Percentiles rank a stretch among this genome's conserved stretches.
Conservation (phyloP, 2,888 invertebrate genomes). For the Dynastes grantii region DNA sequence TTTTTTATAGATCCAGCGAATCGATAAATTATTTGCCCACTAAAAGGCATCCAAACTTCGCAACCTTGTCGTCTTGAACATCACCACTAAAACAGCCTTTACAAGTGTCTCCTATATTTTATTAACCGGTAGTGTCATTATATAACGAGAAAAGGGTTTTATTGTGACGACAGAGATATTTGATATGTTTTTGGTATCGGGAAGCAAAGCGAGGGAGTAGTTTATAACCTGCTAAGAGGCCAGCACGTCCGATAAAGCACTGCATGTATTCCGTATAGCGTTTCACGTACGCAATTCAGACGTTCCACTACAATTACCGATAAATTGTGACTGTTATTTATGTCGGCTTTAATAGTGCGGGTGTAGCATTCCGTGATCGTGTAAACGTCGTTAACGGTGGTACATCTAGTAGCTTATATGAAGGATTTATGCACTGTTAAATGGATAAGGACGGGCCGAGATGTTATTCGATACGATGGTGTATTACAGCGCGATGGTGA, state of each 20-base stretch:
- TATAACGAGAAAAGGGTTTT: slow-evolving; percentile 48
- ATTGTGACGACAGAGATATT: slow-evolving; percentile 44
- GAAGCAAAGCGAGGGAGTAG: slow-evolving; percentile 49
- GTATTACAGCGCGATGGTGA: slow-evolving; percentile 1
- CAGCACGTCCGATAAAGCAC: background rate
- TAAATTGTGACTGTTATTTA: slow-evolving; percentile 41
- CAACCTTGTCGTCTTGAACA: slow-evolving; percentile 2
- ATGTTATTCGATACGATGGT: slow-evolving; percentile 34
- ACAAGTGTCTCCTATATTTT: slow-evolving; percentile 40
- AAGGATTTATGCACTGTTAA: slow-evolving; percentile 43
- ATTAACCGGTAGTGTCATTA: slow-evolving; percentile 44
- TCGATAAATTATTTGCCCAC: slow-evolving; percentile 26
- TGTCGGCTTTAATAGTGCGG: slow-evolving; percentile 43
- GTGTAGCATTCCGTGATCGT: slow-evolving; percentile 45
- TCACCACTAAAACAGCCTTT: slow-evolving; percentile 14
- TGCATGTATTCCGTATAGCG: background rate
- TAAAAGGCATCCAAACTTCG: slow-evolving; percentile 15
- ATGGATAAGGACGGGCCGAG: slow-evolving; percentile 21
- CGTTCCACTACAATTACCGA: slow-evolving; percentile 37
- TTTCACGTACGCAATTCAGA: background rate
- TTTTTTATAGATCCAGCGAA: slow-evolving; percentile 18
- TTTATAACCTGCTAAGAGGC: slow-evolving; percentile 41
- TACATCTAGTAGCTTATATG: slow-evolving; percentile 39
- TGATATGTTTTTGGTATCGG: slow-evolving; percentile 50
- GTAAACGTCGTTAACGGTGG: slow-evolving; percentile 36